Evolutionary conservation across 2,113 vertebrate species (phyloP), one percentile per base, ranked within the genome.

Genomic region (Castor canadensis): DNA sequence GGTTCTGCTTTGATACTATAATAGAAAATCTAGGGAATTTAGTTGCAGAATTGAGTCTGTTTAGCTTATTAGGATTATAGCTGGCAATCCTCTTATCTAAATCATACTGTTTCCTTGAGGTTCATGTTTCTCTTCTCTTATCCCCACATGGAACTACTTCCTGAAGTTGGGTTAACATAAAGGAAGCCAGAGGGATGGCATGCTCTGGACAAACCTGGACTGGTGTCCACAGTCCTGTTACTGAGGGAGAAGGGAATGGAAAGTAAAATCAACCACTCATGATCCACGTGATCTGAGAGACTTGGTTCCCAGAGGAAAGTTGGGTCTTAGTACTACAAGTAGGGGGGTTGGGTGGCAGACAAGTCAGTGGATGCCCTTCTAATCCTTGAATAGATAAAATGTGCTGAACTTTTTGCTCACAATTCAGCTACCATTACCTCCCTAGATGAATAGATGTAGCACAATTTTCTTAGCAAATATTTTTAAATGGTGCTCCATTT

Each of bases 381-480:
- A 15, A 17, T 2, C 6, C 5, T 38, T 32, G 16, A 52, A 32
- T 2, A 20, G 38, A 49, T 56, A n/a, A 83, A 87, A 72, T 17
- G 32, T 93, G 6, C 11, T 40, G 16, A 1, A 52, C 49, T 72
- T 10, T 71, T 64, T 64, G 54, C n/a, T 80, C 62, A 45, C 35
- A 40, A 58, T 19, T 49, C 45, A 64, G 26, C 79, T 81, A 7
- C 40, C 45, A 24, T 66, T 82, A 80, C 35, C 24, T n/a, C 26
- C 73, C 52, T 40, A n/a, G 19, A 13, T 89, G 28, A 82, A 58
- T 71, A 82, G 5, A 64, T 75, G 7, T 43, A 66, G 60, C 52
- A 77, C 54, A 71, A 83, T 80, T 79, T 86, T 83, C 43, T 91
- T 38, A 30, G 72, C 56, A 91, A 94, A 83, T 80, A 54, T 75